Evolutionary conservation across 2,888 invertebrate genomes (phyloP), one percentile per base, ranked within the genome.

Genomic region (Aphidoletes aphidimyza): DNA sequence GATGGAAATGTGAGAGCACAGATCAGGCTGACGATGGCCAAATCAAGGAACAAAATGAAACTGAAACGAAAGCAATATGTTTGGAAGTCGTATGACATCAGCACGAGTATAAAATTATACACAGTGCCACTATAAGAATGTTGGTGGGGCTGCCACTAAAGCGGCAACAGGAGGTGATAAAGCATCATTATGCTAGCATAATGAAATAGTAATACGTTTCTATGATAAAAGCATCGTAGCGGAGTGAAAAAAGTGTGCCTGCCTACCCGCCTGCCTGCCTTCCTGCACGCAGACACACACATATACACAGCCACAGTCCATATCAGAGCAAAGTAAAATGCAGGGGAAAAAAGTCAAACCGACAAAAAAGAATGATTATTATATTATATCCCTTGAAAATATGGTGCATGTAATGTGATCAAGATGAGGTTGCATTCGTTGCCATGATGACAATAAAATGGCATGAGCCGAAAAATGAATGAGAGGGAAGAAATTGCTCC

Each of bases 321-420:
- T n/a, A n/a, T n/a, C 22, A 1, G 22, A 54, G 9, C 2, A 14
- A 47, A 14, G 19, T 19, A 19, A 19, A 14, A 19, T 17, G 47
- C 3, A 54, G 22, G 22, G 5, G 22, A 54, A 26, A 26, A 54
- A 11, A 69, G 30, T 69, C 26, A 30, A 69, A 54, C n/a, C 54
- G 54, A 54, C 34, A 69, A 69, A 69, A 69, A 69, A 69, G 30
- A 34, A 69, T 30, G 69, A 69, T 69, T 69, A 69, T 69, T 69
- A 69, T 69, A 69, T 69, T 69, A 69, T 69, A 69, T 69, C 69
- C 69, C 30, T 69, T 69, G 69, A 69, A 54, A 69, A 69, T 69
- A 69, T 69, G 69, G 69, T 69, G 30, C 69, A 69, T 69, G 26
- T 69, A 69, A 69, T 69, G 69, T 69, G 69, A 69, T 69, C 69